Conservation (phyloP, 2,797 vertebrate species). For the Etheostoma nigrum region DNA sequence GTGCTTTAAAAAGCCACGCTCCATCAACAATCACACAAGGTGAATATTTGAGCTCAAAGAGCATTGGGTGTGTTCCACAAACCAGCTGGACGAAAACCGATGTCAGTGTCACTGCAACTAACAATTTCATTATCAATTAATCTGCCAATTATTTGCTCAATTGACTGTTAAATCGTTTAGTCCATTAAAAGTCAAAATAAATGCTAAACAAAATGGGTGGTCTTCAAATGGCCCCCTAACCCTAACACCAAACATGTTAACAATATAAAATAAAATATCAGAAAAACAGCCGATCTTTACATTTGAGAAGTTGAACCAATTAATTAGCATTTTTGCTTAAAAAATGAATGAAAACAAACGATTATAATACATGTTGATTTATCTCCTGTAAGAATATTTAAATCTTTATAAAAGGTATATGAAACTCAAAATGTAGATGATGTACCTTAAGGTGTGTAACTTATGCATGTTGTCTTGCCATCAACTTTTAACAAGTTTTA, state of each 20-base stretch:
- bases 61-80: background rate
- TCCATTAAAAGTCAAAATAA: background rate
- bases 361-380: background rate
- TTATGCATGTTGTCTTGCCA: background rate
- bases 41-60: conserved; percentile 25
- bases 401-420: background rate
- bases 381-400: background rate
- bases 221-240: background rate
- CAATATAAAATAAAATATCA: background rate
- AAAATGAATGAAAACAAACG: background rate
- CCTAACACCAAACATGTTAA: too few species aligned
- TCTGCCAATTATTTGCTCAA: background rate
- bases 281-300: too few species aligned
- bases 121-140: background rate
- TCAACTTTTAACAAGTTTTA: too few species aligned
- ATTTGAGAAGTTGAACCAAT: background rate
- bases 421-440: background rate
- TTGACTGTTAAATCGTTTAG: background rate
- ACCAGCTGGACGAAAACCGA: background rate
- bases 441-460: background rate
- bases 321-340: background rate
- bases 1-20: conserved; percentile 39
- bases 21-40: conserved; percentile 47
- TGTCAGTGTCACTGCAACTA: background rate
- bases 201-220: background rate